Percentiles rank a stretch among this genome's conserved stretches.
phyloP scores from a whole-genome alignment of 2,797 vertebrate species.

The Melanotaenia pygmaea region DNA sequence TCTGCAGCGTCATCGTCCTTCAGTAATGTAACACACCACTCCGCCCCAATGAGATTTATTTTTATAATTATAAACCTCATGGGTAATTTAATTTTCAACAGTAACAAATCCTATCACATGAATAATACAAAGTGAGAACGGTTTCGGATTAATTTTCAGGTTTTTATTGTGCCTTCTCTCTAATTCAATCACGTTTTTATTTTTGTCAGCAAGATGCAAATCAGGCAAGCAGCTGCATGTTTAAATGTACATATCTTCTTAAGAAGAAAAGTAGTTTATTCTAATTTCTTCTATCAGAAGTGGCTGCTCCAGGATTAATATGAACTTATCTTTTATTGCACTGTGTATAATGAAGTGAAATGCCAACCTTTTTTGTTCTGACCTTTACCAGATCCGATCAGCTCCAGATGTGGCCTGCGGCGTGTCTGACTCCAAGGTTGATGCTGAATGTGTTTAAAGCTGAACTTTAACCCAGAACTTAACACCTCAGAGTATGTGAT shows the following conservation, averaged over 20 bases:
- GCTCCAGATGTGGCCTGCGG: constrained; percentile 24
- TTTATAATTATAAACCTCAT: constrained; percentile 38
- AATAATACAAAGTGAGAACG: constrained; percentile 35
- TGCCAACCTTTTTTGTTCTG: constrained; percentile 9
- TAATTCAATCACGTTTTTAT: constrained; percentile 2
- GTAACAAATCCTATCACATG: constrained; percentile 33
- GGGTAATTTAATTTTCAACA: constrained; percentile 50
- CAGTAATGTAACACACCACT: constrained; percentile 37
- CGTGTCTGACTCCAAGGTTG: constrained; percentile 21
- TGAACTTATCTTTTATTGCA: not conserved
- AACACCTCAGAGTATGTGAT: constrained; percentile 28
- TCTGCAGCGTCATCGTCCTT: constrained; percentile 25
- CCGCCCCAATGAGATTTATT: constrained; percentile 36
- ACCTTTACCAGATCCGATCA: constrained; percentile 11
- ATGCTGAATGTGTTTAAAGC: constrained; percentile 18
- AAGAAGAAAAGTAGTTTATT: not conserved
- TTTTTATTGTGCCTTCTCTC: not conserved
- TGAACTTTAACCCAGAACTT: constrained; percentile 28
- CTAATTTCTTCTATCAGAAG: not conserved
- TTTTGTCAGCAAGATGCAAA: constrained; percentile 11
- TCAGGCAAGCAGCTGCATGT: not conserved
- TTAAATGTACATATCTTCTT: not conserved
- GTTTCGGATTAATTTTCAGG: constrained; percentile 29
- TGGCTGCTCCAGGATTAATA: not conserved
- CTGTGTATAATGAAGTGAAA: not conserved